Conservation (phyloP, 2,888 invertebrate species). For the Eurois occulta region DNA sequence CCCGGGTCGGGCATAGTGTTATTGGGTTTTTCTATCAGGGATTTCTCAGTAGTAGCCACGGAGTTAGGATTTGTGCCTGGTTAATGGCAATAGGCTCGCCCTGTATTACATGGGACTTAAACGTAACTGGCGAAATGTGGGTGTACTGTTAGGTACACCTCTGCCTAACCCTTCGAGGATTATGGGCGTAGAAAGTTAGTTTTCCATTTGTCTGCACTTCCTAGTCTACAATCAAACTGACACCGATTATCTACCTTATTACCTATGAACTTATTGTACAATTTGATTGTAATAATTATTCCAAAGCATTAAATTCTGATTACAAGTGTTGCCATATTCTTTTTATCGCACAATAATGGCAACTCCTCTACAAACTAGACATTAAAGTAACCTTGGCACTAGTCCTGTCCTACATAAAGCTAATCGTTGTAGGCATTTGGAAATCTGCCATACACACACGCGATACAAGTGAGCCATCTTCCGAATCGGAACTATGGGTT, state of each 20-base stretch:
- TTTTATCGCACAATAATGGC: neutral
- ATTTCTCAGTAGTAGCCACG: too few relatives aligned
- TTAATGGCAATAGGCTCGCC: too few relatives aligned
- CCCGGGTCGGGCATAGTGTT: too few relatives aligned
- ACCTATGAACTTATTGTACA: neutral
- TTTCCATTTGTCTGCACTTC: neutral
- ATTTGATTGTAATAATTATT: neutral
- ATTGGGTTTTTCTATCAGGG: too few relatives aligned
- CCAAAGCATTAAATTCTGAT: neutral
- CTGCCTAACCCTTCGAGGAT: too few relatives aligned
- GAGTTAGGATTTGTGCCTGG: too few relatives aligned
- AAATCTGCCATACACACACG: constrained; percentile 42
- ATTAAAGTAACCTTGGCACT: constrained; percentile 23
- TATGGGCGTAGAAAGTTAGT: too few relatives aligned
- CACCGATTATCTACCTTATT: neutral
- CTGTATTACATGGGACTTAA: too few relatives aligned
- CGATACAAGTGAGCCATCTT: constrained; percentile 26
- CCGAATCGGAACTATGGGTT: constrained; percentile 34
- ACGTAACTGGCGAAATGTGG: too few relatives aligned
- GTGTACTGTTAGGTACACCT: too few relatives aligned
- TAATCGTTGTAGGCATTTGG: constrained; percentile 42
- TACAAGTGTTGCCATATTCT: neutral
- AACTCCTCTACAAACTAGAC: neutral
- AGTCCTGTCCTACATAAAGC: constrained; percentile 17
- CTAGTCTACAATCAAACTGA: neutral